Base-by-base conservation (phyloP, 2,888 invertebrate genomes). In the Drosophila atripex region DNA sequence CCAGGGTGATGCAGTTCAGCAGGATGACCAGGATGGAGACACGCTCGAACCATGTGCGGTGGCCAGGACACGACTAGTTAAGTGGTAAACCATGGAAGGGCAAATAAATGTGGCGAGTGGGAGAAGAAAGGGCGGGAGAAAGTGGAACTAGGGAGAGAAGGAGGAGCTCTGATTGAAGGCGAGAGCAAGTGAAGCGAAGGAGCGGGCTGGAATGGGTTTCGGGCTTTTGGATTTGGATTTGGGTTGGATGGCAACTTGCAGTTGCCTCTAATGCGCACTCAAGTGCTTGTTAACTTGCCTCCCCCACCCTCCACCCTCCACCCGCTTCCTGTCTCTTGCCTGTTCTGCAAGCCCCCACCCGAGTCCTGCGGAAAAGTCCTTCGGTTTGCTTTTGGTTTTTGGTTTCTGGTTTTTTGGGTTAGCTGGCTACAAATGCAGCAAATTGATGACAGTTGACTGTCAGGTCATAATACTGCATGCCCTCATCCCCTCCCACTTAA, bases 21-120 rank as follows among this genome's bases (percentile, higher is more conserved):
- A 99, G 93, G 90, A 99, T 99, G 76, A 99, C 98, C 92, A 97
- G 93, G 97, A 99, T 99, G 89, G 98, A 99, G 89, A 99, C 93
- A 82, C 99, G 95, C 93, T 99, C 99, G 93, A 99, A 99, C 99
- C 99, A 99, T 92, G 96, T 97, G 92, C 46, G 50, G 43, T 28
- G 39, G 11, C 49, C 8, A 30, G 25, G 32, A 54, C 49, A 18
- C 38, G 3, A 25, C 46, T 60, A 61, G 64, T 64, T 64, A 64
- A 64, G 64, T 12, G 38, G 16, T 16, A 25, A 64, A 61, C 64
- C 64, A 64, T 60, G 28, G 21, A 49, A 58, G 12, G 30, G 45
- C 51, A 52, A 18, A 41, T 18, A 16, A 16, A 16, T 14, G 14
- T 6, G 41, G 28, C 9, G 28, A 28, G 28, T 9, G 3, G 21